Conservation (phyloP, 2,888 invertebrate species). For the Euphydryas editha region DNA sequence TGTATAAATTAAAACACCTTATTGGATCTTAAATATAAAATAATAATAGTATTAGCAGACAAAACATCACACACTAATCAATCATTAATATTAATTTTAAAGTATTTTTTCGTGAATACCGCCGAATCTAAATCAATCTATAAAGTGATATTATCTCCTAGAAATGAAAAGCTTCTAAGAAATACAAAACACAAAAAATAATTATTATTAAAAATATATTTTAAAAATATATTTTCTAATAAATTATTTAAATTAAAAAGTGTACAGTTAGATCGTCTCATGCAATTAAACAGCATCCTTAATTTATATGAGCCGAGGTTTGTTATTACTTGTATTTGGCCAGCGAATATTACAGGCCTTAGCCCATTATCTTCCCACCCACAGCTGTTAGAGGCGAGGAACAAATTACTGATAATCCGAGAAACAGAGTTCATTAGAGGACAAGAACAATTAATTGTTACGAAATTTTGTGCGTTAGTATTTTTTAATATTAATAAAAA, state of each 20-base stretch:
- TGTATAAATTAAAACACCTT: too few species aligned
- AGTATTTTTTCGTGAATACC: too few species aligned
- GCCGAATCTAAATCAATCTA: too few species aligned
- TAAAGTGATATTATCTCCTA: too few species aligned
- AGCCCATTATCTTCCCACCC: conserved; percentile 13
- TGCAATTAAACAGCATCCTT: background rate
- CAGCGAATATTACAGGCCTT: conserved; percentile 6
- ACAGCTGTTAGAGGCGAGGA: conserved; percentile 10
- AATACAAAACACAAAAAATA: too few species aligned
- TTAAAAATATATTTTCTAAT: background rate
- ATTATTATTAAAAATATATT: too few species aligned
- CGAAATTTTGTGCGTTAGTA: background rate
- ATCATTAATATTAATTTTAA: too few species aligned
- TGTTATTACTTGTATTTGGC: conserved; percentile 5
- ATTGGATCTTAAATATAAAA: too few species aligned
- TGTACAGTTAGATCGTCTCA: background rate
- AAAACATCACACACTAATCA: too few species aligned
- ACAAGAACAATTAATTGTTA: background rate
- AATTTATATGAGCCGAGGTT: background rate
- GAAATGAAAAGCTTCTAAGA: too few species aligned
- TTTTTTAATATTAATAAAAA: background rate
- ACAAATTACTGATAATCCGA: conserved; percentile 9
- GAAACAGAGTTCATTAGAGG: conserved; percentile 9
- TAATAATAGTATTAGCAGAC: too few species aligned
- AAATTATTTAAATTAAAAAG: background rate